Base-by-base conservation (phyloP, 2,113 vertebrate species). In the Noctilio leporinus region DNA sequence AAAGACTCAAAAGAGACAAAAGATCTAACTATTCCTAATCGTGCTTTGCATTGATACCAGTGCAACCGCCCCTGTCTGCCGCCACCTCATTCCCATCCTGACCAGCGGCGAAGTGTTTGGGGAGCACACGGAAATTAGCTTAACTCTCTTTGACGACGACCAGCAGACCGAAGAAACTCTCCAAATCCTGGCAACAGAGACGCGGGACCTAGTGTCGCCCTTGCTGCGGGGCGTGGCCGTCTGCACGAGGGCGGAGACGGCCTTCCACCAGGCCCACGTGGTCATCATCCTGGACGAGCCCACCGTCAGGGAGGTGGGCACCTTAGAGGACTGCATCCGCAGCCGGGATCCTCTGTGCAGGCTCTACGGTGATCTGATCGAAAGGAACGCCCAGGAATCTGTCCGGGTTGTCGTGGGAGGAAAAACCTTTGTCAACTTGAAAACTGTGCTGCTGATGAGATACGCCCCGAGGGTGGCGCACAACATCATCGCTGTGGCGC, bases 241-340 rank as follows among this genome's bases (percentile, higher is more conserved):
- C 69, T 99, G 99, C 97, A 98, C 98, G 7, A 78, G 96, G 22
- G 77, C 94, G n/a, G 95, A 98, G 9, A 86, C 97, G 8, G 99
- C 99, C 83, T 99, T 99, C 97, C 19, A 62, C 9, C 92, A 98
- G 16, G 99, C 99, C 0, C 98, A 99, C 6, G 53, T 99, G 73
- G 53, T 99, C 83, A 95, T 99, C 64, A 16, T 99, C 89, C 98
- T 99, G 94, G 99, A 99, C 24, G 99, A 99, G 17, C 20, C 70
- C 12, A 69, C 83, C 0, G 89, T 95, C 17, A 53, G 7, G 30
- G 96, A 98, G n/a, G 96, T 94, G 75, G 45, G 91, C 0, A 33
- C 87, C 1, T 9, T 89, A 43, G 98, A 97, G 76, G 81, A 86
- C 10, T 93, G 59, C 84, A 96, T 99, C 75, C 97, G 92, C 17